phyloP scores from a whole-genome alignment of 2,888 invertebrate genomes.

The Phyllotreta cruciferae region DNA sequence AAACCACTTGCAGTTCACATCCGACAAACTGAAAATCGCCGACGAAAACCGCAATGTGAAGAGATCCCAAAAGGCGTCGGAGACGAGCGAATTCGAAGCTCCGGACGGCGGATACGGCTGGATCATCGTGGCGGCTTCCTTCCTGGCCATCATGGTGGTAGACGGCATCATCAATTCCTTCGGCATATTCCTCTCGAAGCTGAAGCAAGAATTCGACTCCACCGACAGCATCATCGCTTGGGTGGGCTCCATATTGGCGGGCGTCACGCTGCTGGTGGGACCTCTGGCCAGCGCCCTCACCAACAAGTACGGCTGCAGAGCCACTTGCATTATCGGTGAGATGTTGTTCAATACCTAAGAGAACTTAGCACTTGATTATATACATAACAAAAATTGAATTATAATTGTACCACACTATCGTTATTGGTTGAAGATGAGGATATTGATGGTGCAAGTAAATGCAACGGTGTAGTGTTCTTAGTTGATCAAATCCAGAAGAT shows the following conservation, averaged over 20 bases:
- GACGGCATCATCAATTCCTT: slow-evolving; percentile 98
- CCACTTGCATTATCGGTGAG: slow-evolving; percentile 10
- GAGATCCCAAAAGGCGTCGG: neutral
- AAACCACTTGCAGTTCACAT: too few relatives aligned
- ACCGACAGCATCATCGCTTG: slow-evolving; percentile 91
- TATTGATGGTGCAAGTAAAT: too few relatives aligned
- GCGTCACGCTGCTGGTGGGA: slow-evolving; percentile 93
- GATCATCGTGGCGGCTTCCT: slow-evolving; percentile 94
- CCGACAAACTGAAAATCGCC: neutral
- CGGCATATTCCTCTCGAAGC: slow-evolving; percentile 86
- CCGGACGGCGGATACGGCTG: slow-evolving; percentile 93
- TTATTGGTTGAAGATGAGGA: too few relatives aligned
- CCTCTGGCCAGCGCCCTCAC: slow-evolving; percentile 85
- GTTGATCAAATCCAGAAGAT: too few relatives aligned
- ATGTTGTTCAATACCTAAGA: neutral
- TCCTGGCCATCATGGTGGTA: slow-evolving; percentile 96
- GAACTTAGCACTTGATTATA: neutral
- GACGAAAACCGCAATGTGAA: neutral
- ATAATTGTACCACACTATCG: too few relatives aligned
- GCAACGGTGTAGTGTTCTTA: too few relatives aligned
- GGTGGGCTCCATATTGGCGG: slow-evolving; percentile 93
- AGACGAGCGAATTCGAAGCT: slow-evolving; percentile 50
- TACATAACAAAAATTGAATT: too few relatives aligned
- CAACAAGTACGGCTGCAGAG: slow-evolving; percentile 61
- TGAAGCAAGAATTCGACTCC: slow-evolving; percentile 81